Evolutionary conservation across 2,888 invertebrate genomes (phyloP).

Genomic region (Biston stratarius): DNA sequence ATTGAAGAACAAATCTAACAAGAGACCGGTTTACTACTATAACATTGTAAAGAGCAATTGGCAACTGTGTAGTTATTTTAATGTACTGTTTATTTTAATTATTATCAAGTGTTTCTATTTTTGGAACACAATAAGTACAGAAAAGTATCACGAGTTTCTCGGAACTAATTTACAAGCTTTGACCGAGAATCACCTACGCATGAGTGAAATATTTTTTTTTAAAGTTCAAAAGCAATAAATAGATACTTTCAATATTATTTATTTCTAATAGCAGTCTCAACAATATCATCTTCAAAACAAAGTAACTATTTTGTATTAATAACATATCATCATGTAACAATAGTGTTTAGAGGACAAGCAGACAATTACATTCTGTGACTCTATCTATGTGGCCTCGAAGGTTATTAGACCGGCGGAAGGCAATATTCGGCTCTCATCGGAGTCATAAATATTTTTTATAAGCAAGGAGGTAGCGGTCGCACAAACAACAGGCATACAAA

Average conservation of each 20-base stretch:
- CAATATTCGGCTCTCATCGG: slow-evolving; percentile 62
- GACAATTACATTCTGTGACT: slow-evolving; percentile 38
- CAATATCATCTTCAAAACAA: slow-evolving; percentile 12
- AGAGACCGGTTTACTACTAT: no score
- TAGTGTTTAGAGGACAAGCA: slow-evolving; percentile 29
- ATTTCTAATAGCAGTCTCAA: neutral
- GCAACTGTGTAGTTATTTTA: no score
- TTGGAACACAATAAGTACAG: no score
- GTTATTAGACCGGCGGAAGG: slow-evolving; percentile 63
- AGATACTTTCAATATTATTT: neutral
- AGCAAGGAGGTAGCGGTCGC: slow-evolving; percentile 65
- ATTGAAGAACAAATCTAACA: no score
- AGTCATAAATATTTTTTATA: slow-evolving; percentile 71
- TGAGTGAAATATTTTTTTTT: no score
- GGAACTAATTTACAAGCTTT: no score
- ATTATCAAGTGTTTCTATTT: no score
- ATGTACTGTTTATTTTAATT: no score
- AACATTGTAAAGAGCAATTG: no score
- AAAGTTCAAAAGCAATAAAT: no score
- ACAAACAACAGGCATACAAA: slow-evolving; percentile 74
- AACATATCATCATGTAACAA: slow-evolving; percentile 26
- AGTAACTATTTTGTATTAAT: slow-evolving; percentile 2
- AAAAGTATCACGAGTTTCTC: no score
- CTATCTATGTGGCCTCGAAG: slow-evolving; percentile 45
- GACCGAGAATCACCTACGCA: no score